Evolutionary conservation across 2,113 vertebrate species (phyloP).

Genomic region (Girardinichthys multiradiatus): DNA sequence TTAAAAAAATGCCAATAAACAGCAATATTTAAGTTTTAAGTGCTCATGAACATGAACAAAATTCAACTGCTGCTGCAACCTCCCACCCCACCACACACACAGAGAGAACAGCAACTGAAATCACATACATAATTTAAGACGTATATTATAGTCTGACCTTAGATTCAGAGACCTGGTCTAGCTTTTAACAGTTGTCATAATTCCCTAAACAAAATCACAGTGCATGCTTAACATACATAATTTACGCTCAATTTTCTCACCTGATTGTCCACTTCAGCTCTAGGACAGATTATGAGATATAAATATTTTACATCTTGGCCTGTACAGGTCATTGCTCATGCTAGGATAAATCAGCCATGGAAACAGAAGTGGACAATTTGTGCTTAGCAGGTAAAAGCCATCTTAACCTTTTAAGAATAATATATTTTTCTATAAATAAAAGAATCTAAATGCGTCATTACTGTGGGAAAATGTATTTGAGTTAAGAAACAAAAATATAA

Average conservation of each 20-base stretch:
- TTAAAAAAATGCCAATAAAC: too few relatives aligned
- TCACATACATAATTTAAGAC: background rate
- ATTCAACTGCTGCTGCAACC: too few relatives aligned
- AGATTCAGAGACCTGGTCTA: conserved; percentile 15
- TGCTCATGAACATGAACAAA: too few relatives aligned
- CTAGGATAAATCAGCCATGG: conserved; percentile 47
- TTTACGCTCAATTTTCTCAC: conserved; percentile 58
- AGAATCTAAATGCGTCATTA: too few relatives aligned
- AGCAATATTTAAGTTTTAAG: too few relatives aligned
- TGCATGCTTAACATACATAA: conserved; percentile 50
- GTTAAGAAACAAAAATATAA: conserved; percentile 29
- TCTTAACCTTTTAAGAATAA: conserved; percentile 3
- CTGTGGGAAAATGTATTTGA: too few relatives aligned
- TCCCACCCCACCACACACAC: too few relatives aligned
- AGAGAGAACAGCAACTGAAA: background rate
- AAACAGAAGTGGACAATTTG: conserved; percentile 43
- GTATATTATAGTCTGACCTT: conserved; percentile 9
- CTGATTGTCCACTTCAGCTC: conserved; percentile 42
- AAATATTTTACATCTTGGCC: conserved; percentile 63
- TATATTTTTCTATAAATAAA: too few relatives aligned
- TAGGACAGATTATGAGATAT: conserved; percentile 58
- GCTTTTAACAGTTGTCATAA: conserved; percentile 38
- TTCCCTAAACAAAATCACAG: conserved; percentile 44
- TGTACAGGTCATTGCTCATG: conserved; percentile 60
- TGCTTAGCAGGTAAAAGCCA: conserved; percentile 21